These are phyloP conservation scores for Heterohyrax brucei DNA, from an alignment of 2,797 vertebrate species.

Conservation along the genomic window DNA sequence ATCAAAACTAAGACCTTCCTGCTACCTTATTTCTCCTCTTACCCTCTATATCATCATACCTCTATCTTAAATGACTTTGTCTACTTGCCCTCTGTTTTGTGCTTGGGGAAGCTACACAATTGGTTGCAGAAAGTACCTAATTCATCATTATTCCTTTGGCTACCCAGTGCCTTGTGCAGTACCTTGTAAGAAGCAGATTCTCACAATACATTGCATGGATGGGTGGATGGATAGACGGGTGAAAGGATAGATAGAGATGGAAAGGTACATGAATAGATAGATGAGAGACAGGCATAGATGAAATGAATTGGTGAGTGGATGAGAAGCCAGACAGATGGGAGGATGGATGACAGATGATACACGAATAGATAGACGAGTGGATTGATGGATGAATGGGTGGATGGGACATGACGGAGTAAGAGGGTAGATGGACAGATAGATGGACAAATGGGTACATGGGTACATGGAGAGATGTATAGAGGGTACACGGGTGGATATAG, in stretches of 20 bases:
- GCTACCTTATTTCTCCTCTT: background rate
- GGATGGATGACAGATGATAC: background rate
- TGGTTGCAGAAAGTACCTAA: background rate
- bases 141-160: background rate
- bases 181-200: background rate
- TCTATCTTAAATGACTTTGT: slow-evolving; percentile 1
- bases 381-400: background rate
- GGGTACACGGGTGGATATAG: no score
- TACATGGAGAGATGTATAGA: background rate
- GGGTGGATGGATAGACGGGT: no score
- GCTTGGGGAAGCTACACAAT: background rate
- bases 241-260: no score
- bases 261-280: background rate
- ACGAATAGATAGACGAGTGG: no score
- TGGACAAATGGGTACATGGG: background rate
- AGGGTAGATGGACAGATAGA: background rate
- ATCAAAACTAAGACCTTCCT: background rate
- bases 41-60: background rate
- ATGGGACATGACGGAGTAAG: background rate
- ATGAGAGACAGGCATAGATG: no score
- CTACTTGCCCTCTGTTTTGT: background rate
- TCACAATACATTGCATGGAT: background rate
- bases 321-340: background rate
- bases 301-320: no score
- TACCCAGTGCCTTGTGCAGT: background rate